Conservation (phyloP, 1,140 invertebrate species). For the Bradynema listronoti region DNA sequence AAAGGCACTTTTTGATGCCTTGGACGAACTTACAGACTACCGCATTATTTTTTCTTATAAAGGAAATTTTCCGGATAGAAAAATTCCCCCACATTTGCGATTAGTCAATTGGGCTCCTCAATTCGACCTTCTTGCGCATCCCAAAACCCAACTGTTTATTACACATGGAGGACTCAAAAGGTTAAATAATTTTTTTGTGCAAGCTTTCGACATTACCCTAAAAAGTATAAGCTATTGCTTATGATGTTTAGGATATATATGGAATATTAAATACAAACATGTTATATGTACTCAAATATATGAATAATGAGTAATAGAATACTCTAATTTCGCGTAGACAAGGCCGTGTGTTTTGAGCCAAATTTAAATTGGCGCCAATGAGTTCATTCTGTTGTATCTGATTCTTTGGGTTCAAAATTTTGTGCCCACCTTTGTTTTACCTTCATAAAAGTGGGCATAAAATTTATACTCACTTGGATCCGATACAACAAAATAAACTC, state of each 20-base stretch:
- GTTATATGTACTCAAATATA: neutral
- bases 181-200: slow-evolving; percentile 6
- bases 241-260: neutral
- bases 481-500: too few species aligned
- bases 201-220: neutral
- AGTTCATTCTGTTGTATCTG: too few species aligned
- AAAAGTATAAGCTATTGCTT: neutral
- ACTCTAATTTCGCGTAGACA: neutral
- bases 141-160: slow-evolving; percentile 31
- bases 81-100: slow-evolving; percentile 24
- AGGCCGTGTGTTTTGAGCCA: neutral
- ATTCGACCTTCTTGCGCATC: slow-evolving; percentile 34
- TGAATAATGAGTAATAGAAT: too few species aligned
- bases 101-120: slow-evolving; percentile 38
- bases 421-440: neutral
- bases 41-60: slow-evolving; percentile 43
- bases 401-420: neutral
- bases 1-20: slow-evolving; percentile 24
- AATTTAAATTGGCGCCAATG: too few species aligned
- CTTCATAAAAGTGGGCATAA: neutral
- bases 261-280: neutral
- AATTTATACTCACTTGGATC: too few species aligned
- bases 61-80: slow-evolving; percentile 11
- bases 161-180: slow-evolving; percentile 40
- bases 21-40: slow-evolving; percentile 26